Evolutionary conservation across 2,888 invertebrate species (phyloP).

Genomic region (Epiblema foenella): DNA sequence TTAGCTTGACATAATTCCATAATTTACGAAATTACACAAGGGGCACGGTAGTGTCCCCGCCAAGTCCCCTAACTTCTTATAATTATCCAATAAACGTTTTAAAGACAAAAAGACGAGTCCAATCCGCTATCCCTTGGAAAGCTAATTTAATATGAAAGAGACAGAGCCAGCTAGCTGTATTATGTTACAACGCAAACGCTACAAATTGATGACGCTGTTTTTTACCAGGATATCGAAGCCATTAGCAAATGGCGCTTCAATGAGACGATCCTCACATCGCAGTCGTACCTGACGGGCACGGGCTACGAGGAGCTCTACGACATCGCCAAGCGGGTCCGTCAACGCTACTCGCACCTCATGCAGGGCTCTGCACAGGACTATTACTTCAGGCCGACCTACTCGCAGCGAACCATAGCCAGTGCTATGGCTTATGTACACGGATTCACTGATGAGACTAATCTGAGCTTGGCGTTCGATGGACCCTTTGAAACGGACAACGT

Average conservation of each 20-base stretch:
- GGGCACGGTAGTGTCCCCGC: no score
- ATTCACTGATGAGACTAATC: constrained; percentile 43
- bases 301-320: constrained; percentile 84
- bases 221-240: constrained; percentile 81
- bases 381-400: constrained; percentile 83
- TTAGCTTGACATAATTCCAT: no score
- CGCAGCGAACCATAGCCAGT: constrained; percentile 79
- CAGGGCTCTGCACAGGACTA: constrained; percentile 64
- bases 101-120: no score
- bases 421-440: constrained; percentile 83
- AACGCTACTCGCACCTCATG: constrained; percentile 57
- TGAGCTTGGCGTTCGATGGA: constrained; percentile 44
- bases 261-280: constrained; percentile 77
- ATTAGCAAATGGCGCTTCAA: constrained; percentile 86
- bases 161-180: no score
- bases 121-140: no score
- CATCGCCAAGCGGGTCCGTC: constrained; percentile 63
- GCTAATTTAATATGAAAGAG: no score
- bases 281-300: constrained; percentile 75
- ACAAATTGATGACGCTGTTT: not conserved
- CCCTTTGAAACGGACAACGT: constrained; percentile 46
- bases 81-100: no score
- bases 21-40: no score
- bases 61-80: no score
- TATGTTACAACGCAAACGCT: no score